phyloP scores from a whole-genome alignment of 2,113 vertebrate species.

The Cepphus grylle region DNA sequence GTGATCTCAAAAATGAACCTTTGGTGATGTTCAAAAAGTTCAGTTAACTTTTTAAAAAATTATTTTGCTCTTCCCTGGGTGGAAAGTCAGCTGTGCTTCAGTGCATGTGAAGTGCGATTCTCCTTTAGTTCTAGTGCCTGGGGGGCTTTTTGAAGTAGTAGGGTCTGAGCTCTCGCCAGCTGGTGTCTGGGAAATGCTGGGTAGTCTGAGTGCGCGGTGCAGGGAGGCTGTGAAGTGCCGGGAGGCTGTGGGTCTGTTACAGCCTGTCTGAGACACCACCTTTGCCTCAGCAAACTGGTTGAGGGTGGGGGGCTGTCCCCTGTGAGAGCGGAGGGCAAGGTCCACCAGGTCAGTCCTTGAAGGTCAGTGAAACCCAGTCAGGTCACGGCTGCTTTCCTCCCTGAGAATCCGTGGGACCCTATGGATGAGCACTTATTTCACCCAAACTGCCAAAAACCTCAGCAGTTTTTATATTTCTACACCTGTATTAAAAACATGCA shows the following conservation, averaged over 20 bases:
- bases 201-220: constrained; percentile 8
- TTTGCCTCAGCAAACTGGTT: background rate
- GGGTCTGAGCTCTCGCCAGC: constrained; percentile 13
- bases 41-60: constrained; percentile 47
- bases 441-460: background rate
- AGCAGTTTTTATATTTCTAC: background rate
- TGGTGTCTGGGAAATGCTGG: background rate
- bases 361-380: background rate
- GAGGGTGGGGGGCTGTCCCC: background rate
- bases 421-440: background rate
- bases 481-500: background rate
- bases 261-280: background rate
- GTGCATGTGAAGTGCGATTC: constrained; percentile 27
- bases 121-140: constrained; percentile 30
- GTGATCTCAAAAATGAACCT: constrained; percentile 39
- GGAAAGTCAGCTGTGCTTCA: constrained; percentile 30
- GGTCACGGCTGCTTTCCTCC: background rate
- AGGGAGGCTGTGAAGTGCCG: background rate
- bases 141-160: constrained; percentile 50
- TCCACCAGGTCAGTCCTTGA: background rate
- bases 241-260: background rate
- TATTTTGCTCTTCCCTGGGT: constrained; percentile 10
- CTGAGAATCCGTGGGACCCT: background rate
- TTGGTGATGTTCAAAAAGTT: constrained; percentile 49
- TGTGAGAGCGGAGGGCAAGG: background rate